These are phyloP conservation scores for Cyprinodon tularosa DNA, from an alignment of 2,113 vertebrate genomes.

Conservation along the genomic window DNA sequence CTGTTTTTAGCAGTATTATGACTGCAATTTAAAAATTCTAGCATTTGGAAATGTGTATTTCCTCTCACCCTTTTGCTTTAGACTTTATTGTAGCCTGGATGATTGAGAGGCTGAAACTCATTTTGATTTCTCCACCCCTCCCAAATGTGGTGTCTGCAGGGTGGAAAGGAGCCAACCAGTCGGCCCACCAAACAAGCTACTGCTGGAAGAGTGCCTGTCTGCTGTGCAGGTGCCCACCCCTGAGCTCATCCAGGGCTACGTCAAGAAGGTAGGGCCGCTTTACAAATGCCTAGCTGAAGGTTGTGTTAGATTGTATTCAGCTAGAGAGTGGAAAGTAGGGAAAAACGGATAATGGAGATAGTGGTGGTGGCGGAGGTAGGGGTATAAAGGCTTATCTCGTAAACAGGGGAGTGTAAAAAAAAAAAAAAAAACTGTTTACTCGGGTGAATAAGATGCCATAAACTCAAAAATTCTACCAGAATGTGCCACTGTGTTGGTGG, in stretches of 20 bases:
- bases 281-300: conserved; percentile 16
- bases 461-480: not conserved
- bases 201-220: conserved; percentile 88
- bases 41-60: conserved; percentile 21
- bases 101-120: conserved; percentile 39
- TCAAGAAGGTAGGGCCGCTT: conserved; percentile 88
- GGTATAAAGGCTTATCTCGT: not conserved
- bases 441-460: not conserved
- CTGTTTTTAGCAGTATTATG: conserved; percentile 4
- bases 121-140: conserved; percentile 22
- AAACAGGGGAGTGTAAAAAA: not conserved
- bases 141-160: conserved; percentile 58
- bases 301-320: conserved; percentile 24
- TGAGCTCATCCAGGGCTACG: conserved; percentile 90
- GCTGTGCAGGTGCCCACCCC: conserved; percentile 84
- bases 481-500: not conserved
- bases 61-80: conserved; percentile 1
- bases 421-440: not conserved
- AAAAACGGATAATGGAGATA: not conserved
- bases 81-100: conserved; percentile 13
- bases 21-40: conserved; percentile 24
- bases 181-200: conserved; percentile 84
- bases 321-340: conserved; percentile 3
- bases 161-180: conserved; percentile 73
- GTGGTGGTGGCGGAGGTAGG: not conserved